phyloP scores from a whole-genome alignment of 2,113 vertebrate genomes.

The Phylloscopus trochilus region DNA sequence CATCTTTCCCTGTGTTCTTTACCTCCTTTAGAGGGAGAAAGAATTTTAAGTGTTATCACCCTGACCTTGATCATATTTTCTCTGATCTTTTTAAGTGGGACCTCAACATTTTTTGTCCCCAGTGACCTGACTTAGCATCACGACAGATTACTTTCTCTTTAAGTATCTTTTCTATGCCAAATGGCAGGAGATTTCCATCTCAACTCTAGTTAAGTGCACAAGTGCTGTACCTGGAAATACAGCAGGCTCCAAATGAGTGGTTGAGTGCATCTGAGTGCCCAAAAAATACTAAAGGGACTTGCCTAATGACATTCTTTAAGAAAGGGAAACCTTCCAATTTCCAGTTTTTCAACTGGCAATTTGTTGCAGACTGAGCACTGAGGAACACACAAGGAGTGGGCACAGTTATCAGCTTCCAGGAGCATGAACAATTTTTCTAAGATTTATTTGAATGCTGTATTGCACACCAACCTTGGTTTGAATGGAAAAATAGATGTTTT shows the following conservation, averaged over 20 bases:
- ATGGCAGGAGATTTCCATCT: neutral
- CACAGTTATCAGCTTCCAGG: neutral
- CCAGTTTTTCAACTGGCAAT: neutral
- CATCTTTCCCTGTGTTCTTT: neutral
- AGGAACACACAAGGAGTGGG: neutral
- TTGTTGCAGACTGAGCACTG: neutral
- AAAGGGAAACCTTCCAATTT: neutral
- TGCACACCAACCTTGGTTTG: neutral
- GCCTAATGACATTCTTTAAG: neutral
- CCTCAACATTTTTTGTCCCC: neutral
- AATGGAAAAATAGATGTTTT: neutral
- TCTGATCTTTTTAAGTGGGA: neutral
- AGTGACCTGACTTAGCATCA: neutral
- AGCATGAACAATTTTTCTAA: neutral
- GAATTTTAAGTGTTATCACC: neutral
- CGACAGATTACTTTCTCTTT: neutral
- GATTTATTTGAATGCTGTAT: neutral
- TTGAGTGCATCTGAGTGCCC: neutral
- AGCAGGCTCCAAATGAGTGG: neutral
- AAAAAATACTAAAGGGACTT: neutral
- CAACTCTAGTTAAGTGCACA: neutral
- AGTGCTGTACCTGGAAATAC: neutral
- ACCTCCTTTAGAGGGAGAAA: neutral
- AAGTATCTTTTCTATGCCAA: neutral
- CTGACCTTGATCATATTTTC: neutral